These are phyloP conservation scores for Clupea harengus DNA, from an alignment of 2,113 vertebrate species.

Conservation along the genomic window DNA sequence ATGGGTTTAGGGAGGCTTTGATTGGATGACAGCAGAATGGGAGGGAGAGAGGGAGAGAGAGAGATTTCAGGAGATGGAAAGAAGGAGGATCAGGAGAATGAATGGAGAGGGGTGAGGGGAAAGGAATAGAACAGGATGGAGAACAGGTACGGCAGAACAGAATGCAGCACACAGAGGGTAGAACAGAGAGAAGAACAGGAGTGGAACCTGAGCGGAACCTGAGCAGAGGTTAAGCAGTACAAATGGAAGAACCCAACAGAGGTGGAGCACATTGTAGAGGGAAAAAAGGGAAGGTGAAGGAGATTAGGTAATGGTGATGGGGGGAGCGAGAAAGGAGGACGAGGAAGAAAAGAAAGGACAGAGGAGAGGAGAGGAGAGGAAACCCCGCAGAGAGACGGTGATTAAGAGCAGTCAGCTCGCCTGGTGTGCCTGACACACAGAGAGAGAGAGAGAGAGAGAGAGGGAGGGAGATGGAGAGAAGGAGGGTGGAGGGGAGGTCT, in stretches of 20 bases:
- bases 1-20: neutral
- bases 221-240: too few relatives aligned
- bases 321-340: neutral
- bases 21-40: neutral
- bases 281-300: neutral
- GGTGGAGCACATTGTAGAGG: too few relatives aligned
- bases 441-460: slow-evolving; percentile 23
- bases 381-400: neutral
- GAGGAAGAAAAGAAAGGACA: neutral
- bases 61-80: neutral
- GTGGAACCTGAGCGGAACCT: too few relatives aligned
- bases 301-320: neutral
- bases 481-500: neutral
- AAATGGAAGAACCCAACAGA: too few relatives aligned
- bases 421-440: neutral
- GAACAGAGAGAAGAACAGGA: too few relatives aligned
- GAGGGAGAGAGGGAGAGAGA: neutral
- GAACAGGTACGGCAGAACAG: too few relatives aligned
- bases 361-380: neutral
- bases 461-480: neutral
- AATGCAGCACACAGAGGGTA: too few relatives aligned
- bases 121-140: too few relatives aligned
- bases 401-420: slow-evolving; percentile 1
- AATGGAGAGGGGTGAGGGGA: too few relatives aligned
- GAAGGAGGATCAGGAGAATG: neutral